A percentile compares a stretch with the other conserved stretches of the same genome.
Conservation (phyloP, 2,113 vertebrate genomes). For the Anolis carolinensis region DNA sequence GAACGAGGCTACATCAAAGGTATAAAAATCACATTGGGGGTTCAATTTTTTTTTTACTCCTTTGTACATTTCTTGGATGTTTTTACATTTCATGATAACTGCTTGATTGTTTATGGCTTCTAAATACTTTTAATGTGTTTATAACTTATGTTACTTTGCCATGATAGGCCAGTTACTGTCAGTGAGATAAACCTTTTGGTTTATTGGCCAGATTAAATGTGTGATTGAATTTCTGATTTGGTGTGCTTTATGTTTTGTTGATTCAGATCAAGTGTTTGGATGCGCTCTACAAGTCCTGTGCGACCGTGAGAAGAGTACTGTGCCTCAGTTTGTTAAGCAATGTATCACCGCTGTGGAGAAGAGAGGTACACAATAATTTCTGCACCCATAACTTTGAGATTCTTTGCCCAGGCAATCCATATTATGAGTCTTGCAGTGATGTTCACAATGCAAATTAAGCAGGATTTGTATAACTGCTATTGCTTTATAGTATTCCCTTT, state of each 20-base stretch:
- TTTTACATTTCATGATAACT: neutral
- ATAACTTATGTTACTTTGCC: neutral
- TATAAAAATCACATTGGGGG: slow-evolving; percentile 38
- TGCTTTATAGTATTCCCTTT: neutral
- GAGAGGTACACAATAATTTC: slow-evolving; percentile 77
- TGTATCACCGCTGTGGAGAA: slow-evolving; percentile 87
- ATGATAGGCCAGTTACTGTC: neutral
- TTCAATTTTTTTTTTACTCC: too few relatives aligned
- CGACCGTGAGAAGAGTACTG: slow-evolving; percentile 78
- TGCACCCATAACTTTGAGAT: neutral
- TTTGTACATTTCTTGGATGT: neutral
- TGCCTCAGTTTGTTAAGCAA: slow-evolving; percentile 88
- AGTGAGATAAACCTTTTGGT: neutral
- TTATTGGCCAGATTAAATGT: neutral
- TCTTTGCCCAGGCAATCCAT: neutral
- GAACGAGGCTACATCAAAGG: slow-evolving; percentile 93
- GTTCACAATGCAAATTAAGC: neutral
- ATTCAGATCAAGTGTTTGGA: slow-evolving; percentile 91
- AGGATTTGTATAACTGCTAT: neutral
- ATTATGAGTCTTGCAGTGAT: neutral
- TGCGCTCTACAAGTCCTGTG: slow-evolving; percentile 85
- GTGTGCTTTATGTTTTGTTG: neutral
- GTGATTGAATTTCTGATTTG: neutral
- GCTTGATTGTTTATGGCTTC: neutral
- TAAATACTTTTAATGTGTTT: neutral